These are phyloP conservation scores for Catajapyx aquilonaris DNA, from an alignment of 1,140 invertebrate genomes.

Conservation along the genomic window DNA sequence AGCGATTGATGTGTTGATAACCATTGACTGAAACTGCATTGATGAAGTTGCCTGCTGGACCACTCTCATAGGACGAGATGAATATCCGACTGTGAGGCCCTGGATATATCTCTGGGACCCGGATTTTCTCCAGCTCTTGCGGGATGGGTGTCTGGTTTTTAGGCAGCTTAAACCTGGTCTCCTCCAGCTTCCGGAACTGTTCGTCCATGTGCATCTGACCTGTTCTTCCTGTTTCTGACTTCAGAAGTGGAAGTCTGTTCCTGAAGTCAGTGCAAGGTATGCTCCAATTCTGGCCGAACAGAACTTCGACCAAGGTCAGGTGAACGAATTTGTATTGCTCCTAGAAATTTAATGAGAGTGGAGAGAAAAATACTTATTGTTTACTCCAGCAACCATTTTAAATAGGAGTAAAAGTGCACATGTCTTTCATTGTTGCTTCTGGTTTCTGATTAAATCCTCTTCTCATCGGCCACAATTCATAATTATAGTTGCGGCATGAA, in stretches of 20 bases:
- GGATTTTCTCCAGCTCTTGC: background rate
- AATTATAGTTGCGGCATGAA: background rate
- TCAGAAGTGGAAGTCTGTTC: background rate
- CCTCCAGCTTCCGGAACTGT: background rate
- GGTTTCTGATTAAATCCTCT: too few species aligned
- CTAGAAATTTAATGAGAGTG: slow-evolving; percentile 15
- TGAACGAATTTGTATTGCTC: slow-evolving; percentile 32
- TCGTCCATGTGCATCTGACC: background rate
- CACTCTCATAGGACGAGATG: too few species aligned
- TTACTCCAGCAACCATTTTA: too few species aligned
- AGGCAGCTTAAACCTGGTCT: background rate
- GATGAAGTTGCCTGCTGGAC: background rate
- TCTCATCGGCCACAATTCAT: slow-evolving; percentile 6
- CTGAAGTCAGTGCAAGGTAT: background rate
- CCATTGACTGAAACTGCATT: background rate
- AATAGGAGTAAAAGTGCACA: too few species aligned
- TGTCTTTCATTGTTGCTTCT: too few species aligned
- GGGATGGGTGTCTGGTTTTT: background rate
- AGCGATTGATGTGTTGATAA: slow-evolving; percentile 10
- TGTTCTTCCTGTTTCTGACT: background rate
- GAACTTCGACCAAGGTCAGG: background rate
- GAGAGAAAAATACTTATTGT: too few species aligned
- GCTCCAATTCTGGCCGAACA: background rate
- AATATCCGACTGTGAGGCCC: background rate
- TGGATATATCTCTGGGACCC: background rate